Conservation (phyloP, 2,113 vertebrate genomes). For the Guaruba guarouba region DNA sequence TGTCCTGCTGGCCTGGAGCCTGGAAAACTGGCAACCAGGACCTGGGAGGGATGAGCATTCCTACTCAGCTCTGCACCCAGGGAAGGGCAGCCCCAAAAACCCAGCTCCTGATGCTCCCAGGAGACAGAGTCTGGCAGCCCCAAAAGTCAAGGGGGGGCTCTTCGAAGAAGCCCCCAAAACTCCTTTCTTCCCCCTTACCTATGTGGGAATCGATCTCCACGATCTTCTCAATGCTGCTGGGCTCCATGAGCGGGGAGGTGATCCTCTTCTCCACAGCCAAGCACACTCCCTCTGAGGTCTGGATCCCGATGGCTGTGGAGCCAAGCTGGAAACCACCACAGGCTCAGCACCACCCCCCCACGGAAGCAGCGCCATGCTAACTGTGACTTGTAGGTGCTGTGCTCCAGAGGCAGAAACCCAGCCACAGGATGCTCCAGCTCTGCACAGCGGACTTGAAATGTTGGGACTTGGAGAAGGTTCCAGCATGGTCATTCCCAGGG, state of each 20-base stretch:
- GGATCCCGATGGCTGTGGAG: slow-evolving; percentile 97
- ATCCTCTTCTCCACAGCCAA: slow-evolving; percentile 98
- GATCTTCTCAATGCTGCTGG: slow-evolving; percentile 98
- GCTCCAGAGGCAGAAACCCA: neutral
- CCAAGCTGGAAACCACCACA: slow-evolving; percentile 80
- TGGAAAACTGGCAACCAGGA: slow-evolving; percentile 4
- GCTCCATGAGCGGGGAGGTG: slow-evolving; percentile 97
- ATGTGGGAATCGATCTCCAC: slow-evolving; percentile 98
- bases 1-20: slow-evolving; percentile 9
- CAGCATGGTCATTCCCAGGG: neutral
- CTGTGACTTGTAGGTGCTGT: neutral
- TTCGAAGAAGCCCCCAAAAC: neutral
- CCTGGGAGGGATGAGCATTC: neutral
- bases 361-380: neutral
- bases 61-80: neutral
- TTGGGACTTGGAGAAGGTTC: neutral
- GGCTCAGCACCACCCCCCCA: neutral
- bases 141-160: neutral
- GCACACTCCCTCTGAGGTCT: slow-evolving; percentile 95
- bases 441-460: neutral
- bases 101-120: neutral
- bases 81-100: neutral
- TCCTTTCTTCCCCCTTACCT: slow-evolving; percentile 69
- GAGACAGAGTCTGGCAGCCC: neutral
- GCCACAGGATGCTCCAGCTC: neutral